phyloP scores from a whole-genome alignment of 2,113 vertebrate species.

The Saguinus imperator region DNA sequence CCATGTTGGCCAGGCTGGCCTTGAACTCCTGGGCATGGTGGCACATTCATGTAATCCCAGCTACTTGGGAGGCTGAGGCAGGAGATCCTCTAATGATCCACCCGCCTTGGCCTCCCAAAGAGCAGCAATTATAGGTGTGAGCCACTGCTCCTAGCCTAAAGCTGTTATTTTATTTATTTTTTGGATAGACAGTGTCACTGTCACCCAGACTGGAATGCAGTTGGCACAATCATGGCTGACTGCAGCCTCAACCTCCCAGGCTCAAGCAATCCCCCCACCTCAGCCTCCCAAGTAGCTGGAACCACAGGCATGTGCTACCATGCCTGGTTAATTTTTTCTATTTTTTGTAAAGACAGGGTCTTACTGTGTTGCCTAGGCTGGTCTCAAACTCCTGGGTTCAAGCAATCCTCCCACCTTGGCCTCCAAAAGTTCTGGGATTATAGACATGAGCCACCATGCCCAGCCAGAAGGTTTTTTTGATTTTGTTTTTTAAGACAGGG shows the following conservation, averaged over 20 bases:
- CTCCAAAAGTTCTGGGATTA: neutral
- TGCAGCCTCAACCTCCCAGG: neutral
- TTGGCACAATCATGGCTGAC: neutral
- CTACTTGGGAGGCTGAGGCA: too few relatives aligned
- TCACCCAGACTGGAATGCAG: neutral
- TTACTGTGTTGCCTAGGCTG: neutral
- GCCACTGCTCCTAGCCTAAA: too few relatives aligned
- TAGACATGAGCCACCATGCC: neutral
- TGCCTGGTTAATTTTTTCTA: neutral
- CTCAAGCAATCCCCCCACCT: neutral
- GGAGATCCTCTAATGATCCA: too few relatives aligned
- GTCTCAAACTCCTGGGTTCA: neutral
- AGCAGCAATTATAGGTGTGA: too few relatives aligned
- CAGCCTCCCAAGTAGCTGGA: neutral
- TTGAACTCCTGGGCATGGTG: too few relatives aligned
- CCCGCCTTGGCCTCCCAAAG: too few relatives aligned
- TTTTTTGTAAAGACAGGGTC: neutral
- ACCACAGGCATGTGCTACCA: neutral
- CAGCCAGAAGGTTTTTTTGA: neutral
- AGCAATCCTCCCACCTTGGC: neutral
- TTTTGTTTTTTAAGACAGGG: too few relatives aligned
- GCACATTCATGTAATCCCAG: too few relatives aligned
- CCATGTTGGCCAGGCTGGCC: too few relatives aligned
- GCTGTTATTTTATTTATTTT: neutral
- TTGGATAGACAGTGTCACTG: neutral